Conservation (phyloP, 2,888 invertebrate genomes). For the Diloba caeruleocephala region DNA sequence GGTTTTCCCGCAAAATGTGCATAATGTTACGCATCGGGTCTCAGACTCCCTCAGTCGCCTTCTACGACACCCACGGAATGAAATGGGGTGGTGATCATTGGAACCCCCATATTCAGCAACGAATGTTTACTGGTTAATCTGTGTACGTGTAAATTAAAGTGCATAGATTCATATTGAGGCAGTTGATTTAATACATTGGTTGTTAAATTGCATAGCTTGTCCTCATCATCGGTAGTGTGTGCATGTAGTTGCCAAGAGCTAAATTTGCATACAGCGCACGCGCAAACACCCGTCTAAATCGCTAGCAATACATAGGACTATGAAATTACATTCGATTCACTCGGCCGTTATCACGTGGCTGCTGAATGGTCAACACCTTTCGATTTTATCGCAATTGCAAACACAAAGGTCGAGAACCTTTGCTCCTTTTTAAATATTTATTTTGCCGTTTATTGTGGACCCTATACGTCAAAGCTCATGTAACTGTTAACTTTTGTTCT, state of each 20-base stretch:
- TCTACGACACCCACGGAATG: too few relatives aligned
- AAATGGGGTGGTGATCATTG: too few relatives aligned
- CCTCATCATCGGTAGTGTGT: not conserved
- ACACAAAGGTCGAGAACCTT: constrained; percentile 4
- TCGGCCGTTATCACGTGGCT: constrained; percentile 1
- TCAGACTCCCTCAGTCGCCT: too few relatives aligned
- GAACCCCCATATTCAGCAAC: too few relatives aligned
- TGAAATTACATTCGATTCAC: constrained; percentile 25
- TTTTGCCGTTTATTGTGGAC: not conserved
- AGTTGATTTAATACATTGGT: not conserved
- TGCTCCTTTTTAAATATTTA: constrained; percentile 11
- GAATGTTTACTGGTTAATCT: too few relatives aligned
- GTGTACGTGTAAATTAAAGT: not conserved
- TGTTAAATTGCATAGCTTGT: constrained; percentile 1
- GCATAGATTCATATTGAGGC: not conserved
- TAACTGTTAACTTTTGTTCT: not conserved
- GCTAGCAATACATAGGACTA: constrained; percentile 5
- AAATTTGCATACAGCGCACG: constrained; percentile 1
- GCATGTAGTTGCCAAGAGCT: not conserved
- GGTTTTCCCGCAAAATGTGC: too few relatives aligned
- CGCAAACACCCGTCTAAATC: constrained; percentile 1
- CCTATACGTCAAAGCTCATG: not conserved
- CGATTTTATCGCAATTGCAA: constrained; percentile 11
- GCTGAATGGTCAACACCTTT: constrained; percentile 12
- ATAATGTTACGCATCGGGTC: too few relatives aligned